Base-by-base conservation (phyloP, 2,113 vertebrate genomes). In the Sander vitreus region DNA sequence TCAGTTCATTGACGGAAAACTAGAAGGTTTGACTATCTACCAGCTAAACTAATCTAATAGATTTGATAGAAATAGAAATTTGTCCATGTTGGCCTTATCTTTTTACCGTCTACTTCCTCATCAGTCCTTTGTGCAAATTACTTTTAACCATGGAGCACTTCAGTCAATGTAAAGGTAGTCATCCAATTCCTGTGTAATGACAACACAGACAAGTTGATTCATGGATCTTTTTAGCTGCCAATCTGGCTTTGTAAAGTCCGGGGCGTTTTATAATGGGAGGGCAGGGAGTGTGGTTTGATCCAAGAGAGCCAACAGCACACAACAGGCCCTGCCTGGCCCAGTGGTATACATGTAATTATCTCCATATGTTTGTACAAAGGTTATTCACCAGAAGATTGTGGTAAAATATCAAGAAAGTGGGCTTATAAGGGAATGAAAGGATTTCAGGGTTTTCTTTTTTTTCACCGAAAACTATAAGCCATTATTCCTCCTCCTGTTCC, bases 141-240 rank as follows among this genome's bases (percentile, higher is more conserved):
- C 8, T n/a, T 18, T 15, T 3, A 57, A 43, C 36, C 64, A 71
- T 4, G 12, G 6, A n/a, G 16, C 23, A 13, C 48, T 54, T 60
- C 27, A 13, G 33, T 39, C 18, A 48, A 2, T 4, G 19, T 60
- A 27, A 14, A 53, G 39, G 25, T 27, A 62, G 45, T 72, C 43
- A 60, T 23, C 23, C 19, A 57, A 57, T 87, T 85, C 87, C 81
- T 79, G 39, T 76, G 21, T n/a, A 21, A 78, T 10, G 51, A 81
- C 59, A 60, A 62, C 78, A 13, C 13, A 19, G 69, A 81, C 84
- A 81, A 76, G 90, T 89, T 63, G 73, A 43, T 71, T 88, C 85
- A 76, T n/a, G 72, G 83, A 78, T 47, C 69, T 16, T 4, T 59
- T 16, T 15, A 67, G 57, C 81, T 74, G 66, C 82, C 80, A 55